phyloP scores from a whole-genome alignment of 2,113 vertebrate genomes.

The Grammomys surdaster region DNA sequence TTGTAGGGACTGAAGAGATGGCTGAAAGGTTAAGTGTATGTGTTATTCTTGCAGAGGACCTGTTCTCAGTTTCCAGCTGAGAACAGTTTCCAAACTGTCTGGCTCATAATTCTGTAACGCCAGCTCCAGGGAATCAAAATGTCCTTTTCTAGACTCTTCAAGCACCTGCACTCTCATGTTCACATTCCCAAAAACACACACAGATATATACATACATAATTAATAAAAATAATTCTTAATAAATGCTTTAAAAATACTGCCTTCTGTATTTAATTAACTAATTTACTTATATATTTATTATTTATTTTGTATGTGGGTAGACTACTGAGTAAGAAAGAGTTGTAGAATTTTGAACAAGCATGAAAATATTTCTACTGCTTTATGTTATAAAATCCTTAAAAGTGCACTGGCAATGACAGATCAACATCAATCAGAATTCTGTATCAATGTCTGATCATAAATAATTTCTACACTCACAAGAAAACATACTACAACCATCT shows the following conservation, averaged over 20 bases:
- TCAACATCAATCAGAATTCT: slow-evolving; percentile 50
- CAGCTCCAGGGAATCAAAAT: background rate
- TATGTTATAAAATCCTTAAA: slow-evolving; percentile 51
- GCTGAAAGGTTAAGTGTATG: background rate
- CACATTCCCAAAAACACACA: background rate
- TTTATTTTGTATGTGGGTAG: background rate
- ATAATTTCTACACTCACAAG: slow-evolving; percentile 7
- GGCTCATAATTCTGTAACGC: background rate
- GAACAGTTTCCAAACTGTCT: too few relatives aligned
- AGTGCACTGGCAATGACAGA: slow-evolving; percentile 12
- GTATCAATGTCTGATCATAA: background rate
- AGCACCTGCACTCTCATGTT: background rate
- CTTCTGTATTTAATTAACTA: background rate
- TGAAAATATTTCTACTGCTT: slow-evolving; percentile 48
- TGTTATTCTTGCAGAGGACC: background rate
- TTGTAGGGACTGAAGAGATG: background rate
- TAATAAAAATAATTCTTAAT: background rate
- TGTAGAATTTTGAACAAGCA: background rate
- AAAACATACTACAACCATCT: background rate
- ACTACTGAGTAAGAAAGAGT: slow-evolving; percentile 45
- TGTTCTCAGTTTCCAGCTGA: background rate
- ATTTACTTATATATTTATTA: too few relatives aligned
- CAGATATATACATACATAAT: background rate
- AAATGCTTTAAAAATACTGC: slow-evolving; percentile 11
- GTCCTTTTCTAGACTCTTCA: background rate